A percentile compares a stretch with the other conserved stretches of the same genome.
Evolutionary conservation across 2,888 invertebrate genomes (phyloP).

Genomic region (Drosophila mimetica): DNA sequence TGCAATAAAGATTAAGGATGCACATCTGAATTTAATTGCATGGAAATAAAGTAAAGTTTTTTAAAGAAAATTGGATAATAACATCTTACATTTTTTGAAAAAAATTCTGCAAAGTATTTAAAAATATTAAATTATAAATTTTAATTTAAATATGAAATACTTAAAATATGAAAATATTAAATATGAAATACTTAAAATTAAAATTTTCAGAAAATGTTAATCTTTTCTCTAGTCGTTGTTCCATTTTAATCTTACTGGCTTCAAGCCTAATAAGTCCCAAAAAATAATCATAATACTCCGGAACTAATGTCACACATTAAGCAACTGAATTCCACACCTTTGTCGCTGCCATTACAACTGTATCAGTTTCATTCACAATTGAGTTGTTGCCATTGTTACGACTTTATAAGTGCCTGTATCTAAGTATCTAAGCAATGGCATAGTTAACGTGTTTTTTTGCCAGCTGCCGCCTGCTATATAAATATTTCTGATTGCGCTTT

Average conservation of each 20-base stretch:
- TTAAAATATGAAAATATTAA: too few species aligned
- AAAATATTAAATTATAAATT: too few species aligned
- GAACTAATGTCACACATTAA: constrained; percentile 6
- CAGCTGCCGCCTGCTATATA: constrained; percentile 34
- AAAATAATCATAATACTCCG: background rate
- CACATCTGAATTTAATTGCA: constrained; percentile 28
- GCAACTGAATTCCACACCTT: constrained; percentile 28
- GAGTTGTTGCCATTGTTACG: constrained; percentile 48
- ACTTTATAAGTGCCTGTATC: constrained; percentile 47
- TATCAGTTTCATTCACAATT: constrained; percentile 45
- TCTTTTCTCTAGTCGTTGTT: background rate
- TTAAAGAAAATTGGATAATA: background rate
- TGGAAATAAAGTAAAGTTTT: background rate
- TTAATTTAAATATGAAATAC: too few species aligned
- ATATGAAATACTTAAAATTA: too few species aligned
- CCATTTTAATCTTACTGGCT: background rate
- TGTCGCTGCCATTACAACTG: constrained; percentile 36
- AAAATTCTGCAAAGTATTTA: background rate
- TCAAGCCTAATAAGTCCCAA: background rate
- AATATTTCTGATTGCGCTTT: constrained; percentile 60
- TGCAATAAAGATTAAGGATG: constrained; percentile 31
- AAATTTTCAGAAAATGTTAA: too few species aligned
- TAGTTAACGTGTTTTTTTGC: constrained; percentile 49
- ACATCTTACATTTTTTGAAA: too few species aligned
- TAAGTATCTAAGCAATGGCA: constrained; percentile 63